Conservation (phyloP, 2,888 invertebrate species). For the Acrobeloides nanus region DNA sequence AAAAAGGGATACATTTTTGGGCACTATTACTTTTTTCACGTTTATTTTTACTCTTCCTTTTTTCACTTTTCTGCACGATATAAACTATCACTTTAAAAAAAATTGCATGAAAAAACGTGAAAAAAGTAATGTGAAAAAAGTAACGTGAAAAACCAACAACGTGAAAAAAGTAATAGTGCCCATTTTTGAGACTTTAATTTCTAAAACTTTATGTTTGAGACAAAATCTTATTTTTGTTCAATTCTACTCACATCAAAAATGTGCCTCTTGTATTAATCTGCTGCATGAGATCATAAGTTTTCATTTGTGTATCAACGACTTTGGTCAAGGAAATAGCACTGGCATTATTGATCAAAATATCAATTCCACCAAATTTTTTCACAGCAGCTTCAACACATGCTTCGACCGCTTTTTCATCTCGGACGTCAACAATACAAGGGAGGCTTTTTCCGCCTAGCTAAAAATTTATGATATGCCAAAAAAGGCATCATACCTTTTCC, state of each 20-base stretch:
- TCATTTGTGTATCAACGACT: slow-evolving; percentile 72
- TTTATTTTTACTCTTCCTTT: too few species aligned
- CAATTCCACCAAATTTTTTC: slow-evolving; percentile 79
- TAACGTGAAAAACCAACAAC: too few species aligned
- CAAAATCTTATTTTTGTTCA: not conserved
- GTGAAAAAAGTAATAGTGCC: too few species aligned
- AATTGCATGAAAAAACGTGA: too few species aligned
- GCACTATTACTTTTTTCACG: too few species aligned
- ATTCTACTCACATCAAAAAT: slow-evolving; percentile 71
- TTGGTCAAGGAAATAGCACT: slow-evolving; percentile 73
- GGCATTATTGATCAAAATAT: slow-evolving; percentile 85
- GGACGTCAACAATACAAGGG: slow-evolving; percentile 78
- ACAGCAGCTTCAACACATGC: slow-evolving; percentile 53
- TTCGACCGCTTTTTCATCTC: slow-evolving; percentile 67
- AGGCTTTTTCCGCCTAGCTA: slow-evolving; percentile 78
- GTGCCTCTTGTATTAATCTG: slow-evolving; percentile 86
- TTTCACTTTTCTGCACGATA: too few species aligned
- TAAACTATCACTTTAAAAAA: too few species aligned
- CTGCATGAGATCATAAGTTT: slow-evolving; percentile 90
- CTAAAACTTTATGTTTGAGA: not conserved
- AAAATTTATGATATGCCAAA: slow-evolving; percentile 57
- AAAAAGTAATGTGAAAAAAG: too few species aligned
- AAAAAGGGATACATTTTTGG: not conserved
- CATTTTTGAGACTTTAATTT: not conserved
- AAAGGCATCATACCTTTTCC: not conserved